phyloP scores from a whole-genome alignment of 2,888 invertebrate genomes.

The Nebria salina region DNA sequence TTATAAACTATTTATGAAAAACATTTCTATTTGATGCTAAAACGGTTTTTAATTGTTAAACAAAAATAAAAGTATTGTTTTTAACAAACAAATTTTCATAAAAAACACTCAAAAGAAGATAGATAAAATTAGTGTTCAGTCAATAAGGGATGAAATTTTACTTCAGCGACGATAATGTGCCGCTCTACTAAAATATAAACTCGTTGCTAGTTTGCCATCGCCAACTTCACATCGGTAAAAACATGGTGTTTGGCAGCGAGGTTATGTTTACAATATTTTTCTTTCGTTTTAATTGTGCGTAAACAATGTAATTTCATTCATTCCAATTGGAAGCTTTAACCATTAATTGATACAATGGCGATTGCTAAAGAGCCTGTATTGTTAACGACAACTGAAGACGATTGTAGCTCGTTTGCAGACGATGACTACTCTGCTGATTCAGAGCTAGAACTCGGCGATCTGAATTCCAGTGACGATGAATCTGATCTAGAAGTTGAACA shows the following conservation, averaged over 20 bases:
- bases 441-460: slow-evolving; percentile 28
- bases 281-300: slow-evolving; percentile 30
- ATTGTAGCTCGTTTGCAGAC: slow-evolving; percentile 36
- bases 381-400: slow-evolving; percentile 29
- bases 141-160: too few relatives aligned
- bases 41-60: too few relatives aligned
- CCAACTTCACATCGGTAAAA: neutral
- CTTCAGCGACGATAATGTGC: too few relatives aligned
- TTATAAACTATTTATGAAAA: too few relatives aligned
- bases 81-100: too few relatives aligned
- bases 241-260: slow-evolving; percentile 25
- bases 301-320: slow-evolving; percentile 18
- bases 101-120: too few relatives aligned
- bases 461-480: slow-evolving; percentile 22
- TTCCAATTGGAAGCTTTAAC: slow-evolving; percentile 17
- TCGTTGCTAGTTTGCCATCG: too few relatives aligned
- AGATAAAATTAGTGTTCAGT: too few relatives aligned
- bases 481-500: slow-evolving; percentile 18
- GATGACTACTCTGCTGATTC: slow-evolving; percentile 37
- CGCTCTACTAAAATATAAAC: too few relatives aligned
- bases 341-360: slow-evolving; percentile 23
- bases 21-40: too few relatives aligned
- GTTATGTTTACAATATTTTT: slow-evolving; percentile 34
- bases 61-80: too few relatives aligned
- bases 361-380: slow-evolving; percentile 25